These are phyloP conservation scores for Canis aureus DNA, from an alignment of 2,113 vertebrate species.

Conservation along the genomic window DNA sequence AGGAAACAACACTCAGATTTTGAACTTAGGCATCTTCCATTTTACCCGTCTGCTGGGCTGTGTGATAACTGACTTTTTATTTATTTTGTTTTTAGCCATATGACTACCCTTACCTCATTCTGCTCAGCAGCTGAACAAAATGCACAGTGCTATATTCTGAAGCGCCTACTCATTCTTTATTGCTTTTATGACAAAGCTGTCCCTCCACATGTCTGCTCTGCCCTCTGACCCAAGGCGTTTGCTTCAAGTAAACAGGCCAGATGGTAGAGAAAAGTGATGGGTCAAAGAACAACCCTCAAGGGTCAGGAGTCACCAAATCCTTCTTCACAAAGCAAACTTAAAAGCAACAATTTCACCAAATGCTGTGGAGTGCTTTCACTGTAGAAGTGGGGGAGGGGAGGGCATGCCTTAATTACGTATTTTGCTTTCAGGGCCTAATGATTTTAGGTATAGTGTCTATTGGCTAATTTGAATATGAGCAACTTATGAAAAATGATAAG, in stretches of 20 bases:
- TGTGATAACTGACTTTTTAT: constrained; percentile 69
- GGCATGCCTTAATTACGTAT: constrained; percentile 59
- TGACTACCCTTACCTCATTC: constrained; percentile 78
- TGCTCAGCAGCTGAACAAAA: constrained; percentile 82
- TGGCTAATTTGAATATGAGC: constrained; percentile 74
- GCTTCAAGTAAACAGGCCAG: constrained; percentile 91
- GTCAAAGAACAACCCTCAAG: constrained; percentile 85
- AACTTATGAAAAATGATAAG: constrained; percentile 77
- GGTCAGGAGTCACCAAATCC: constrained; percentile 85
- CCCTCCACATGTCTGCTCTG: constrained; percentile 88
- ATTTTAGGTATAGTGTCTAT: constrained; percentile 67
- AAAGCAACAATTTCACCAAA: constrained; percentile 86
- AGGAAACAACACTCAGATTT: constrained; percentile 19
- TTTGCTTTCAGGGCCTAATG: constrained; percentile 81
- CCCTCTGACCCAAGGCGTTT: constrained; percentile 88
- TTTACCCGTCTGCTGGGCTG: constrained; percentile 2
- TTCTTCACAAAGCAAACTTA: constrained; percentile 86
- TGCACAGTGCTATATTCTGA: constrained; percentile 77
- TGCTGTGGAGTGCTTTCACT: constrained; percentile 80
- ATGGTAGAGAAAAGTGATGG: constrained; percentile 88
- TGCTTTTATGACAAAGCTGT: constrained; percentile 87
- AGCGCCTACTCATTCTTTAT: constrained; percentile 80
- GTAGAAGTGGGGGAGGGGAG: constrained; percentile 56
- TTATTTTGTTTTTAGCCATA: constrained; percentile 80
- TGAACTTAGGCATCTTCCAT: constrained; percentile 67